Evolutionary conservation across 2,797 vertebrate genomes (phyloP).

Genomic region (Poeciliopsis gracilis): DNA sequence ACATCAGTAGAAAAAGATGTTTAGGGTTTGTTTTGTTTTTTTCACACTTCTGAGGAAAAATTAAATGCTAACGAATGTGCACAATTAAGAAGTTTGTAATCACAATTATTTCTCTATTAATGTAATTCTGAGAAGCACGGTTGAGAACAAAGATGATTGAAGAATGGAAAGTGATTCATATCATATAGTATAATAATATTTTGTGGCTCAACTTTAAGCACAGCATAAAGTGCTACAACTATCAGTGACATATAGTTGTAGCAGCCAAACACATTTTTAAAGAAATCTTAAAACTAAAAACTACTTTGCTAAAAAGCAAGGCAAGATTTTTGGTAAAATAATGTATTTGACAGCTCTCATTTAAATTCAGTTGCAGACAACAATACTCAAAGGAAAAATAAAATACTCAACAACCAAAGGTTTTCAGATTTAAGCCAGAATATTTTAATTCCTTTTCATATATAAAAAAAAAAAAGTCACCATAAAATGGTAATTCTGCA

Average conservation of each 20-base stretch:
- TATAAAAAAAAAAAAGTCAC: constrained; percentile 46
- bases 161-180: not conserved
- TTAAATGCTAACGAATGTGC: not conserved
- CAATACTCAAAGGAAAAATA: constrained; percentile 25
- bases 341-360: not conserved
- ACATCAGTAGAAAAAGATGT: not conserved
- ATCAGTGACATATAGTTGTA: not conserved
- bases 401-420: constrained; percentile 10
- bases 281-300: not conserved
- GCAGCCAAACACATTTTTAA: not conserved
- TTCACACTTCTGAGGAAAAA: not conserved
- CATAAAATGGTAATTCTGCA: constrained; percentile 31
- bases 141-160: not conserved
- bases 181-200: not conserved
- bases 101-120: not conserved
- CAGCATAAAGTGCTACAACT: too few species aligned
- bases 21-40: not conserved
- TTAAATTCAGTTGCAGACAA: constrained; percentile 5
- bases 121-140: not conserved
- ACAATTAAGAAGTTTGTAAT: not conserved
- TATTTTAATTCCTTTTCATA: constrained; percentile 53
- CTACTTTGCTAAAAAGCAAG: not conserved
- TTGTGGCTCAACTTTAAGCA: not conserved
- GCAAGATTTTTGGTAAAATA: not conserved
- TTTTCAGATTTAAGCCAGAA: constrained; percentile 61